A percentile compares a stretch with the other conserved stretches of the same genome.
Conservation (phyloP, 2,888 invertebrate genomes). For the Agonum fuliginosum region DNA sequence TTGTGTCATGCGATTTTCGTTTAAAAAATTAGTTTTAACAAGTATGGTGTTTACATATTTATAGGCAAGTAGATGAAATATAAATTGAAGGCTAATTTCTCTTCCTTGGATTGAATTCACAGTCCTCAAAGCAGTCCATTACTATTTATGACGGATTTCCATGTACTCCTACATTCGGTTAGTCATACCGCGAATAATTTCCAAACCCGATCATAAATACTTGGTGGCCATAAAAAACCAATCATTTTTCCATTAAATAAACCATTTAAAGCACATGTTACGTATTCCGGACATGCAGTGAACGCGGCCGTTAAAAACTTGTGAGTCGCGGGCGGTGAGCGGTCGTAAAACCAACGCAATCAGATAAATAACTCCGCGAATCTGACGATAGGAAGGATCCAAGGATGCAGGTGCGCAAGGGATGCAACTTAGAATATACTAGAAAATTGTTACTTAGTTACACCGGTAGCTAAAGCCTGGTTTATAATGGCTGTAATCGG, state of each 20-base stretch:
- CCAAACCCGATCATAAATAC: slow-evolving; percentile 26
- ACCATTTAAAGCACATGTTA: slow-evolving; percentile 49
- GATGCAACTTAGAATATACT: no score
- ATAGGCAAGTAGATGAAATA: no score
- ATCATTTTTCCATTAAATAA: slow-evolving; percentile 52
- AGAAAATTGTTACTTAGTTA: no score
- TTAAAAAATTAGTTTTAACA: no score
- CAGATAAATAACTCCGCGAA: slow-evolving; percentile 33
- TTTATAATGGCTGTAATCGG: no score
- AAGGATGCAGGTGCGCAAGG: slow-evolving; percentile 2
- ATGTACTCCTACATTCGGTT: neutral
- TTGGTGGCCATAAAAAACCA: slow-evolving; percentile 20
- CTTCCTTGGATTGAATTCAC: no score
- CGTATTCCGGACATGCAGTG: slow-evolving; percentile 29
- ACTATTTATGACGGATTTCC: slow-evolving; percentile 6
- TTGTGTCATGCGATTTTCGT: no score
- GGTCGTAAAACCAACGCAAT: slow-evolving; percentile 14
- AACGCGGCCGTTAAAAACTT: slow-evolving; percentile 36
- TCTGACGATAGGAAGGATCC: neutral
- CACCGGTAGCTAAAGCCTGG: no score
- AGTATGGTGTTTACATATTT: no score
- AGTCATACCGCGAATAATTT: slow-evolving; percentile 6
- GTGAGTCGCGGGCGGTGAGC: neutral
- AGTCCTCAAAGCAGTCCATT: no score
- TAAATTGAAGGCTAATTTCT: no score